Conservation (phyloP, 2,797 vertebrate genomes). For the Acrossocheilus fasciatus region DNA sequence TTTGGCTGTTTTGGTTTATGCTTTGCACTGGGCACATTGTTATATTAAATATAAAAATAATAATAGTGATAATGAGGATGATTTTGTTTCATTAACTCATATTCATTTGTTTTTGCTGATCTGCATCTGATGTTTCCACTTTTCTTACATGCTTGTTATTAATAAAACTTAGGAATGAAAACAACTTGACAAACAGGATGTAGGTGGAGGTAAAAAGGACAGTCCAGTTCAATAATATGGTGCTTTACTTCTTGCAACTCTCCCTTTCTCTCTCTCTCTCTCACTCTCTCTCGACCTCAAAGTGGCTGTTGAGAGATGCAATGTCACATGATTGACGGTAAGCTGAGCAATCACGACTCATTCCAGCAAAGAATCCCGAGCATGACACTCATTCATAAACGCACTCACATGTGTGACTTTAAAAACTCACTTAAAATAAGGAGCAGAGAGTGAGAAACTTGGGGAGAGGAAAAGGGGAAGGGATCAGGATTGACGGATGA, state of each 20-base stretch:
- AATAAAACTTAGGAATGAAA: slow-evolving; percentile 43
- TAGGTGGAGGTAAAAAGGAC: slow-evolving; percentile 67
- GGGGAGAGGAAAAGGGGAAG: slow-evolving; percentile 14
- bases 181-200: background rate
- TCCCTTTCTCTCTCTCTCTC: background rate
- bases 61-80: background rate
- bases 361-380: slow-evolving; percentile 32
- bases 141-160: slow-evolving; percentile 33
- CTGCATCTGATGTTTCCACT: background rate
- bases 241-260: slow-evolving; percentile 11
- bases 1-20: no score
- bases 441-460: slow-evolving; percentile 48
- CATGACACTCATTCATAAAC: slow-evolving; percentile 77
- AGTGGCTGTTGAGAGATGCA: background rate
- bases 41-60: background rate
- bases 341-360: slow-evolving; percentile 13
- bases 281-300: background rate
- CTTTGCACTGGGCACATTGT: background rate
- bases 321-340: background rate
- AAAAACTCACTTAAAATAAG: slow-evolving; percentile 77
- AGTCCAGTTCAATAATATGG: slow-evolving; percentile 53
- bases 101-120: background rate
- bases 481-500: background rate
- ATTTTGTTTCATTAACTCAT: background rate
- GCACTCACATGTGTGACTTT: slow-evolving; percentile 83